Evolutionary conservation across 2,797 vertebrate species (phyloP).

Genomic region (Poeciliopsis turneri): DNA sequence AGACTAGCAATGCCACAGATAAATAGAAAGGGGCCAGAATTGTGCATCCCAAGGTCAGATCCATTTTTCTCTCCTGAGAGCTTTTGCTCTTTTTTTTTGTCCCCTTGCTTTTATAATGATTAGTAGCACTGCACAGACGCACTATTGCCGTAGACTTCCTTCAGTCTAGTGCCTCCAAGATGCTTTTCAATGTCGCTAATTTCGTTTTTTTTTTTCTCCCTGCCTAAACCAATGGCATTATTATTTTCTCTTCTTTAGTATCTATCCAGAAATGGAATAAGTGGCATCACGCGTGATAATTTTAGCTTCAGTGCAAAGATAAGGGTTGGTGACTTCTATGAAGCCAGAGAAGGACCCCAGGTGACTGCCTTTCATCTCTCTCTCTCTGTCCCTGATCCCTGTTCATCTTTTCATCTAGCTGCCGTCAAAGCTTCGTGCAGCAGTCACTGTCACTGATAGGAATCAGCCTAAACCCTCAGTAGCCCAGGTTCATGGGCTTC

Average conservation of each 20-base stretch:
- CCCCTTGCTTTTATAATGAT: slow-evolving; percentile 75
- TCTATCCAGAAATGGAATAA: slow-evolving; percentile 99
- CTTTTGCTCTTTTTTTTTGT: slow-evolving; percentile 68
- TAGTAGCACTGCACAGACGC: slow-evolving; percentile 69
- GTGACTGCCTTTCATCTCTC: slow-evolving; percentile 91
- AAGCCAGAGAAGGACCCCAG: slow-evolving; percentile 99
- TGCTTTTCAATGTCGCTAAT: slow-evolving; percentile 79
- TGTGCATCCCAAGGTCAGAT: slow-evolving; percentile 79
- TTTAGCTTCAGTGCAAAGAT: slow-evolving; percentile 99
- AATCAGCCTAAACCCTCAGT: slow-evolving; percentile 67
- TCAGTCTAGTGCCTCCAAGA: slow-evolving; percentile 69
- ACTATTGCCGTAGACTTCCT: slow-evolving; percentile 62
- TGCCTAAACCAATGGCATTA: slow-evolving; percentile 82
- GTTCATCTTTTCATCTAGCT: slow-evolving; percentile 78
- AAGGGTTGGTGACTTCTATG: slow-evolving; percentile 99
- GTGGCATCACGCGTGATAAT: slow-evolving; percentile 99
- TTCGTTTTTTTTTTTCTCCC: slow-evolving; percentile 56
- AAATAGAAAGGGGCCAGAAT: slow-evolving; percentile 75
- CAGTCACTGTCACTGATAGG: slow-evolving; percentile 71
- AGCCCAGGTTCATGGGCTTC: slow-evolving; percentile 69
- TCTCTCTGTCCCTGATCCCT: slow-evolving; percentile 66
- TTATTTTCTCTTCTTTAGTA: slow-evolving; percentile 98
- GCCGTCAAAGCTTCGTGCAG: slow-evolving; percentile 72
- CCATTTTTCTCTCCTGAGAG: slow-evolving; percentile 73
- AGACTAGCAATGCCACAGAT: slow-evolving; percentile 60